phyloP scores from a whole-genome alignment of 1,140 invertebrate genomes.

The Scaptomyza hsui region DNA sequence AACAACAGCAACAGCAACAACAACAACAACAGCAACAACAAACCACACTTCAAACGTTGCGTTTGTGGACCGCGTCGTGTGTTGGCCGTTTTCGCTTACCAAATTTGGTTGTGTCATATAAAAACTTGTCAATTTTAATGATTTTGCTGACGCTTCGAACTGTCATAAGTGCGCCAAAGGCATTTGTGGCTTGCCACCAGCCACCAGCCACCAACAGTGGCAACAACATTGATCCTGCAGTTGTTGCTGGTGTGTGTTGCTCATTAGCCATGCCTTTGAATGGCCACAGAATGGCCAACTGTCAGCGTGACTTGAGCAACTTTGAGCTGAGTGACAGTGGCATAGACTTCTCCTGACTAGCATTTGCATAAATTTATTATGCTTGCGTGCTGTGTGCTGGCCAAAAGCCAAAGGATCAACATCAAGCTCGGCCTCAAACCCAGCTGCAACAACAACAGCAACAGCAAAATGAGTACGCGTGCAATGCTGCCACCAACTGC shows the following conservation, averaged over 20 bases:
- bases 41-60: slow-evolving; percentile 71
- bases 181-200: slow-evolving; percentile 51
- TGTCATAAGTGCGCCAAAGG: slow-evolving; percentile 82
- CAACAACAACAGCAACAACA: slow-evolving; percentile 45
- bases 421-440: not conserved
- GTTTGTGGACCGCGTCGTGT: slow-evolving; percentile 42
- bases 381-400: slow-evolving; percentile 59
- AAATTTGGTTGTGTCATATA: slow-evolving; percentile 77
- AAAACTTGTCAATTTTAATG: slow-evolving; percentile 84
- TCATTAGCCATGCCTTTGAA: slow-evolving; percentile 69
- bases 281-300: slow-evolving; percentile 30
- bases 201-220: not conserved
- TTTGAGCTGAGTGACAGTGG: slow-evolving; percentile 45
- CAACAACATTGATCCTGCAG: slow-evolving; percentile 26
- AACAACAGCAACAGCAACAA: slow-evolving; percentile 22
- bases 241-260: slow-evolving; percentile 45
- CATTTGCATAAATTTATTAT: slow-evolving; percentile 76
- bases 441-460: slow-evolving; percentile 30
- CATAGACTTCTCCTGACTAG: slow-evolving; percentile 9
- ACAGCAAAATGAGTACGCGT: slow-evolving; percentile 62
- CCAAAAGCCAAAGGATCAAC: slow-evolving; percentile 62
- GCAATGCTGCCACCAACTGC: slow-evolving; percentile 60
- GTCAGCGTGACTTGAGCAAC: slow-evolving; percentile 51
- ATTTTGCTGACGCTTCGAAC: slow-evolving; percentile 83
- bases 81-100: slow-evolving; percentile 54